Evolutionary conservation across 2,888 invertebrate species (phyloP), one percentile per base, ranked within the genome.

Genomic region (Microctonus aethiopoides): DNA sequence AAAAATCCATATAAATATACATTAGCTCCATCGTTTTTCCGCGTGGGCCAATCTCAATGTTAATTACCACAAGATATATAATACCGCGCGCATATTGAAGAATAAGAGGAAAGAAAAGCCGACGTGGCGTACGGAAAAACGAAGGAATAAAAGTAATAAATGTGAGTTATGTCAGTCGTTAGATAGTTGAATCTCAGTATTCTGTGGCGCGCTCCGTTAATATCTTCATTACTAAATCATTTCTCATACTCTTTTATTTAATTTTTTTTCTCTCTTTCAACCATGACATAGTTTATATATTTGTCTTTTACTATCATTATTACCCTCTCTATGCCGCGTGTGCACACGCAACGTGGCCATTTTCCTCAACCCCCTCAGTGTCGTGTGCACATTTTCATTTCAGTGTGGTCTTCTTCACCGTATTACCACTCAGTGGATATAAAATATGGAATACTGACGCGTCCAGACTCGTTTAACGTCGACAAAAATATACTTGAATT

Each of bases 201-300:
- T 85, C 85, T 78, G 81, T 81, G 81, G 84, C 81, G 83, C 77
- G 81, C 78, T 83, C 83, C 82, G 85, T 85, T 85, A 85, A 85
- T 85, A 85, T 85, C 85, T 85, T 85, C 84, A 84, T 85, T 85
- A 85, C 85, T 85, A 85, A 85, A 85, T 85, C 85, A 85, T 85
- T 81, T 82, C 80, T 71, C 71, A 65, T 60, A 64, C 54, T 51
- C 71, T 32, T 67, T 32, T 67, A 24, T 71, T 67, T 70, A 57
- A 70, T 71, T 70, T 65, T 67, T 62, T 71, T 68, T 72, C 66
- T 39, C 68, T 51, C 36, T 41, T 51, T 68, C 72, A 72, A 2
- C 16, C 24, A n/a, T 26, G 5, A 13, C n/a, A 13, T 26, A 22
- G 24, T 24, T 9, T 54, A 54, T 46, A 20, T 26, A 24, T 54